Conservation (phyloP, 2,797 vertebrate genomes). For the Staurois parvus region DNA sequence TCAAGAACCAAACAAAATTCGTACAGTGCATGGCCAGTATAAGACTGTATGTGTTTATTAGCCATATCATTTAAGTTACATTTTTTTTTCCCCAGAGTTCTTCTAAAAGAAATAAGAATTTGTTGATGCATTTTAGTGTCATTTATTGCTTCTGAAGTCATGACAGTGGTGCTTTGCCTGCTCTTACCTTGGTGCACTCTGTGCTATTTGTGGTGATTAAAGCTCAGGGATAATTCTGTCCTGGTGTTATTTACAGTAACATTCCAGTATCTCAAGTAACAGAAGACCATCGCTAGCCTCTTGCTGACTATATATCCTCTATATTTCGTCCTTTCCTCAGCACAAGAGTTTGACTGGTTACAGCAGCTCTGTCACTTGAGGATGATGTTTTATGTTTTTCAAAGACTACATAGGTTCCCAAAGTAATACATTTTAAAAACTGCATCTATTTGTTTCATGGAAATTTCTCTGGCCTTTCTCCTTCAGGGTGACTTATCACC, state of each 20-base stretch:
- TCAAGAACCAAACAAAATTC: too few species aligned
- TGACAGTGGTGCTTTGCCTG: not conserved
- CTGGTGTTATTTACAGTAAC: not conserved
- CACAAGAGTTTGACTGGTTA: not conserved
- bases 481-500: too few species aligned
- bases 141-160: not conserved
- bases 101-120: too few species aligned
- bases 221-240: not conserved
- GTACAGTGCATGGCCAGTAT: too few species aligned
- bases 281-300: not conserved
- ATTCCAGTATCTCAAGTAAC: not conserved
- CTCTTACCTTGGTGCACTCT: not conserved
- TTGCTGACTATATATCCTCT: not conserved
- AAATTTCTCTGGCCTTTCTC: too few species aligned
- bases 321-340: not conserved
- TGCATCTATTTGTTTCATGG: too few species aligned
- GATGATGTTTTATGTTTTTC: not conserved
- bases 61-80: too few species aligned
- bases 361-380: not conserved
- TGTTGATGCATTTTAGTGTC: not conserved
- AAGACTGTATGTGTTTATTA: too few species aligned
- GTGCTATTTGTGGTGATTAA: not conserved
- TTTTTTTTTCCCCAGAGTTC: too few species aligned
- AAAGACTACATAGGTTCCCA: not conserved
- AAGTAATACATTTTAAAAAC: too few species aligned